Conservation (phyloP, 2,797 vertebrate genomes). For the Enteromius unitaeniatus region DNA sequence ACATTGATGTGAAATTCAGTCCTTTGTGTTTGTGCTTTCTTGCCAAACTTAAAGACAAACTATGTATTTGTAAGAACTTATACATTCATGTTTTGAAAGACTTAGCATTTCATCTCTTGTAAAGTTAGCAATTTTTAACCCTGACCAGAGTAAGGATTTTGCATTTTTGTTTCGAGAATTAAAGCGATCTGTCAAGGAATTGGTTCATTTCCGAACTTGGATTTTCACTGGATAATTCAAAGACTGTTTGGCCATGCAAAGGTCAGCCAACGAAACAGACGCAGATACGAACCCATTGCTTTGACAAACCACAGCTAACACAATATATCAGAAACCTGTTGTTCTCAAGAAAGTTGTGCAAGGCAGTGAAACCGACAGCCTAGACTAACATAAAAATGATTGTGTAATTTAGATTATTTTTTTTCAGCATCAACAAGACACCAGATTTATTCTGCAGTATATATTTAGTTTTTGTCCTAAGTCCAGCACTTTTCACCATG, state of each 20-base stretch:
- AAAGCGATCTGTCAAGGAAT: slow-evolving; percentile 37
- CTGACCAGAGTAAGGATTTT: not conserved
- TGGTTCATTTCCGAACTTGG: not conserved
- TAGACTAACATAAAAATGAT: not conserved
- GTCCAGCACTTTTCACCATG: not conserved
- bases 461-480: not conserved
- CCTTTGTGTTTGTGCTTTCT: slow-evolving; percentile 8
- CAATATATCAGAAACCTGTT: slow-evolving; percentile 60
- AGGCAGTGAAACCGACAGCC: slow-evolving; percentile 4
- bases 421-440: not conserved
- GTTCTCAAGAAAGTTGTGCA: slow-evolving; percentile 42
- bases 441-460: not conserved
- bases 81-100: slow-evolving; percentile 3
- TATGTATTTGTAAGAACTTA: not conserved
- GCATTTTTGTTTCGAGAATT: slow-evolving; percentile 5
- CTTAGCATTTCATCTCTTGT: slow-evolving; percentile 25
- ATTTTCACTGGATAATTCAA: slow-evolving; percentile 6
- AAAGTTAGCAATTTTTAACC: slow-evolving; percentile 29
- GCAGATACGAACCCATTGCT: slow-evolving; percentile 66
- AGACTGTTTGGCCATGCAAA: slow-evolving; percentile 52
- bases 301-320: slow-evolving; percentile 62
- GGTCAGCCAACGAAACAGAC: slow-evolving; percentile 71
- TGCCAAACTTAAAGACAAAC: slow-evolving; percentile 19
- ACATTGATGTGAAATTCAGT: slow-evolving; percentile 45
- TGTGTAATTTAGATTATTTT: not conserved